phyloP scores from a whole-genome alignment of 1,140 invertebrate species.

The Dinothrombium tinctorium region DNA sequence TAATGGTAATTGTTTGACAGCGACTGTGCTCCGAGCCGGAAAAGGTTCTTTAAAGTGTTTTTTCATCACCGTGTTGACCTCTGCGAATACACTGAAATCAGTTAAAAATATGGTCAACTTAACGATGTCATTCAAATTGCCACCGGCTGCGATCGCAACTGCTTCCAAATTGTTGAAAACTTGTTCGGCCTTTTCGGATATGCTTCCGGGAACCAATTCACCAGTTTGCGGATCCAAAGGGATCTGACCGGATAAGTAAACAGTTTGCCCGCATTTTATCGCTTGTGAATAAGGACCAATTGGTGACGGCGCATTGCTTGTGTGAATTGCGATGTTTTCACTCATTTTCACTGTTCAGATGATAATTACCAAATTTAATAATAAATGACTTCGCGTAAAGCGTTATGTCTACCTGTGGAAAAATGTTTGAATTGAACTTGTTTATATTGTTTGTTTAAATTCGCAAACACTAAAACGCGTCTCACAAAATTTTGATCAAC shows the following conservation, averaged over 20 bases:
- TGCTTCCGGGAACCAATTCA: constrained; percentile 40
- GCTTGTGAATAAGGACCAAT: constrained; percentile 89
- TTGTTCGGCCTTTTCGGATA: constrained; percentile 34
- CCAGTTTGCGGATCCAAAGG: constrained; percentile 63
- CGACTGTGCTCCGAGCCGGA: no score
- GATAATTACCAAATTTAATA: no score
- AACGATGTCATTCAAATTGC: constrained; percentile 3
- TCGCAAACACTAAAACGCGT: no score
- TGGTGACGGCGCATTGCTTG: constrained; percentile 51
- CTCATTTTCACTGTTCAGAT: no score
- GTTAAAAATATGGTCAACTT: constrained; percentile 6
- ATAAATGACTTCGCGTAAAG: no score
- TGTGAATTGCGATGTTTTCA: no score
- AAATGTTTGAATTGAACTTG: no score
- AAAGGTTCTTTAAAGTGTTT: no score
- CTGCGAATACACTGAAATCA: constrained; percentile 3
- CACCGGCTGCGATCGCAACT: constrained; percentile 5
- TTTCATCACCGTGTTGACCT: constrained; percentile 7
- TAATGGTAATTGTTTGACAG: no score
- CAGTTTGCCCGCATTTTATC: constrained; percentile 50
- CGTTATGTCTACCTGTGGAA: no score
- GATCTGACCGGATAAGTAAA: constrained; percentile 73
- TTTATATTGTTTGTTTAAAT: no score
- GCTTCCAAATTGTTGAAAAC: constrained; percentile 6
- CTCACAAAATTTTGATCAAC: no score